Evolutionary conservation across 2,113 vertebrate genomes (phyloP).

Genomic region (Callionymus lyra): DNA sequence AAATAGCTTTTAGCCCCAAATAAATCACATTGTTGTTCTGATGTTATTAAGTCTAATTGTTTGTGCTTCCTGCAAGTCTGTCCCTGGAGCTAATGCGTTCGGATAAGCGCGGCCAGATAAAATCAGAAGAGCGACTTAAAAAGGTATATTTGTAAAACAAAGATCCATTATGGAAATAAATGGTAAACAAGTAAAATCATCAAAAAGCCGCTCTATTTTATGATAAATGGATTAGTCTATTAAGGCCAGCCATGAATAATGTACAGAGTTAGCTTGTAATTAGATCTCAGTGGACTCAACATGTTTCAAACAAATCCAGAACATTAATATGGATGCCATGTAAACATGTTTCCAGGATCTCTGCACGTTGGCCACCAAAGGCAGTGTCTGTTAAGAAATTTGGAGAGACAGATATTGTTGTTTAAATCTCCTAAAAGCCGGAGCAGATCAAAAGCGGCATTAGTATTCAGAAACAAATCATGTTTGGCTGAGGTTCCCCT

Average conservation of each 20-base stretch:
- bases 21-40: constrained; percentile 39
- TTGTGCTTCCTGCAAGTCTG: constrained; percentile 19
- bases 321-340: constrained; percentile 56
- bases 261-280: constrained; percentile 43
- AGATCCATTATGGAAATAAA: constrained; percentile 56
- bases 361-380: constrained; percentile 53
- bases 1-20: constrained; percentile 39
- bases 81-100: constrained; percentile 21
- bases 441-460: constrained; percentile 62
- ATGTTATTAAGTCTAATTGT: constrained; percentile 40
- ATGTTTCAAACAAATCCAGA: constrained; percentile 57
- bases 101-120: constrained; percentile 32
- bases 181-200: constrained; percentile 45
- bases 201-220: constrained; percentile 34
- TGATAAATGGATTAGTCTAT: constrained; percentile 59
- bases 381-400: constrained; percentile 58
- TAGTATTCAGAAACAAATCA: constrained; percentile 63
- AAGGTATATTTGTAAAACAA: constrained; percentile 59
- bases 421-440: constrained; percentile 59
- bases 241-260: constrained; percentile 60
- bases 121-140: constrained; percentile 34
- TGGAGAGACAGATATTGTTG: constrained; percentile 59
- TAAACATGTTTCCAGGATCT: constrained; percentile 61
- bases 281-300: constrained; percentile 55
- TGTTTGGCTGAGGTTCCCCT: constrained; percentile 60